Base-by-base conservation (phyloP, 2,113 vertebrate species). In the Dendrocopos noguchii region DNA sequence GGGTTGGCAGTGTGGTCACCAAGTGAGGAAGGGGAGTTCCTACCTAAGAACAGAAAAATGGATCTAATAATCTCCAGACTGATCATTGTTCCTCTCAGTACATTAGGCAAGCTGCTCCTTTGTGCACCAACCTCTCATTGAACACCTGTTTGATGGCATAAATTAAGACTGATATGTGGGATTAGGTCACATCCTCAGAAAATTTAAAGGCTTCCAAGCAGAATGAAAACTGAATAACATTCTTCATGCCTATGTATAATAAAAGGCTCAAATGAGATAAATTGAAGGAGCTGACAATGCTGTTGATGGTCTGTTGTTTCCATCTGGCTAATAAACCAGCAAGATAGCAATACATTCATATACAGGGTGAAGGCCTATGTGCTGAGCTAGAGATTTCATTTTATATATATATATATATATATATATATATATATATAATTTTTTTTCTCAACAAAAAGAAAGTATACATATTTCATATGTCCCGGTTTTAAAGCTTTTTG, bases 401-500 rank as follows among this genome's bases (percentile, higher is more conserved):
- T 47, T 71, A 13, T 24, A 24, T 50, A 22, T 22, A 50, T 50
- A 50, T 50, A 7, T n/a, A 8, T 84, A 11, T 46, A 19, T n/a
- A 13, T 24, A 24, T 50, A 22, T 22, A 50, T 50, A 50, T 50
- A 7, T n/a, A 8, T 84, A 11, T 46, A 19, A 19, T 18, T 75
- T 66, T 66, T 85, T 88, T 95, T 87, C 86, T 71, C 60, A 67
- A 42, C 21, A 68, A 75, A 85, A 78, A 75, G 36, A 73, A 85
- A 78, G n/a, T 75, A 93, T 93, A 94, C 90, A 94, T 94, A 93
- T 94, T 95, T 95, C 75, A 94, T 94, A 93, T 90, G 77, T 90
- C 92, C 95, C 4, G 76, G 65, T 94, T 95, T 95, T 94, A 92
- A 96, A 93, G 88, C 68, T 88, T 95, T 89, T 94, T 93, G 82